These are phyloP conservation scores for Chiroxiphia lanceolata DNA, from an alignment of 2,797 vertebrate genomes.

Conservation along the genomic window DNA sequence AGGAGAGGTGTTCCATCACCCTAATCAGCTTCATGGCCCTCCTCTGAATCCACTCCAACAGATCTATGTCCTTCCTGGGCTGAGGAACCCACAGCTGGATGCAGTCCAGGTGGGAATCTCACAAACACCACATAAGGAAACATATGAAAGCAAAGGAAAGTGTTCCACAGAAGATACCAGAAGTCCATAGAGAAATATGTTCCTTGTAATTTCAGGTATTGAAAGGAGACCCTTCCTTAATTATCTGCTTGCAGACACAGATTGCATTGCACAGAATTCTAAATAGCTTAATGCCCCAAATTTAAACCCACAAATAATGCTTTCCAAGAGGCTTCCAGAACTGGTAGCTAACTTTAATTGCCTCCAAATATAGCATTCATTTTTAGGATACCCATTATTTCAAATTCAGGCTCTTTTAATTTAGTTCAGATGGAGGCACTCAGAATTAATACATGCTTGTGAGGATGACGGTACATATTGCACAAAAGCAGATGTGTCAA, in stretches of 20 bases:
- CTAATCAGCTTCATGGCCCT: background rate
- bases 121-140: background rate
- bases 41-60: background rate
- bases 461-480: background rate
- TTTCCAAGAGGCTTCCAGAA: slow-evolving; percentile 1
- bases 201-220: background rate
- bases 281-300: background rate
- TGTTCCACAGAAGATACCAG: background rate
- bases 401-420: background rate
- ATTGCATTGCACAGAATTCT: background rate
- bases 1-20: background rate
- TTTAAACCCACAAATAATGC: background rate
- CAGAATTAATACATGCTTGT: background rate
- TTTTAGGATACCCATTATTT: background rate
- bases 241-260: background rate
- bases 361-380: background rate
- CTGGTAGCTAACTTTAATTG: background rate
- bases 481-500: slow-evolving; percentile 25
- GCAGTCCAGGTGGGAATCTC: background rate
- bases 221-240: background rate
- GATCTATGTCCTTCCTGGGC: background rate
- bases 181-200: background rate
- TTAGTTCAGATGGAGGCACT: slow-evolving; percentile 7
- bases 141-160: background rate
- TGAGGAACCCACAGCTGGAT: background rate